These are phyloP conservation scores for Pitangus sulphuratus DNA, from an alignment of 2,797 vertebrate genomes.

Conservation along the genomic window DNA sequence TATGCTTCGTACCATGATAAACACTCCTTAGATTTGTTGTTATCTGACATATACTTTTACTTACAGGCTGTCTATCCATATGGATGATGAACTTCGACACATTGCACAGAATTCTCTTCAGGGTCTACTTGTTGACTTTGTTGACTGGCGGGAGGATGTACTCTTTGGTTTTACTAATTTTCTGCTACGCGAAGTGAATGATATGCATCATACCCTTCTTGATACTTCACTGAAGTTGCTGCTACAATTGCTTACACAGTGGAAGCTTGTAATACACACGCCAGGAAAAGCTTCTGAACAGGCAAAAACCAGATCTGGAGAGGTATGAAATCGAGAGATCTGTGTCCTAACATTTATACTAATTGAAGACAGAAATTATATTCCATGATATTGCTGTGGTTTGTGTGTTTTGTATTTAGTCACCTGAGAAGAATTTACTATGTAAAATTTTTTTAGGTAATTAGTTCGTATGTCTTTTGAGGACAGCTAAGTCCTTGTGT, in stretches of 20 bases:
- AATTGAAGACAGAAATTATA: not conserved
- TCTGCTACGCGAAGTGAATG: conserved; percentile 93
- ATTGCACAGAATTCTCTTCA: conserved; percentile 98
- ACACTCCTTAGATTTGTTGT: not conserved
- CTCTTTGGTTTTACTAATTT: conserved; percentile 98
- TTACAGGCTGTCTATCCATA: conserved; percentile 93
- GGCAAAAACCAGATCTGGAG: conserved; percentile 73
- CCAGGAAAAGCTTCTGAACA: conserved; percentile 78
- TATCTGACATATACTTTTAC: not conserved
- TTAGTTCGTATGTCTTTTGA: conserved; percentile 27
- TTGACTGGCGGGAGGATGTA: conserved; percentile 97
- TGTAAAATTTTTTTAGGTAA: not conserved
- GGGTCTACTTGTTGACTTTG: conserved; percentile 94
- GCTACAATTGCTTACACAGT: conserved; percentile 95
- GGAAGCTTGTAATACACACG: conserved; percentile 92
- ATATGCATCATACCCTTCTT: conserved; percentile 93
- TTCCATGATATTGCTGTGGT: not conserved
- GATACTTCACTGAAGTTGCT: conserved; percentile 95
- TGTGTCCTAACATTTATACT: not conserved
- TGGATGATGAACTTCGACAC: conserved; percentile 97
- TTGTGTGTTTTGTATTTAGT: conserved; percentile 14
- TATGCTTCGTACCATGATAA: not conserved
- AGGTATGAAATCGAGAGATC: conserved; percentile 68
- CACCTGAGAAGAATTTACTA: conserved; percentile 40
- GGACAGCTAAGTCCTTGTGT: conserved; percentile 29